Percentiles rank a stretch among this genome's conserved stretches.
These are phyloP conservation scores for Drosophila bocki DNA, from an alignment of 1,140 invertebrate genomes.

Conservation along the genomic window DNA sequence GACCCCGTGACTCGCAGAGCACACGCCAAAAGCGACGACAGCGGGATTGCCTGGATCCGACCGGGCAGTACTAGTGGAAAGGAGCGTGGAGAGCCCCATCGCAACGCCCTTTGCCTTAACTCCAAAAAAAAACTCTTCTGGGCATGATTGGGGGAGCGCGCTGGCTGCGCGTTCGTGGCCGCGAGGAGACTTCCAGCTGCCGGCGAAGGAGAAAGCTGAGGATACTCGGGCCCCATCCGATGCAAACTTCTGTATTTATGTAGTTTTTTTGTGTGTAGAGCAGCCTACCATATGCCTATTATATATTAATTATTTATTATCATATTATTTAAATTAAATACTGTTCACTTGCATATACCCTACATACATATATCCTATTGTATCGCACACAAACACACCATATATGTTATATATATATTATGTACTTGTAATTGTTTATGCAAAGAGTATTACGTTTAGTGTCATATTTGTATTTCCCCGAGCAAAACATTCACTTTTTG, in stretches of 20 bases:
- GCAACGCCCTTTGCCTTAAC: conserved; percentile 74
- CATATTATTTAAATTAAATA: conserved; percentile 71
- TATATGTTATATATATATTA: conserved; percentile 55
- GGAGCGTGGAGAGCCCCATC: conserved; percentile 1
- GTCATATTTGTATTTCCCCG: conserved; percentile 71
- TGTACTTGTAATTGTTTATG: conserved; percentile 57
- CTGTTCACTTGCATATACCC: conserved; percentile 63
- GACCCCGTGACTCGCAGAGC: conserved; percentile 64
- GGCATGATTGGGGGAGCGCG: conserved; percentile 77
- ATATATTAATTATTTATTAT: conserved; percentile 73
- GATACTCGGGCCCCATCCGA: conserved; percentile 17
- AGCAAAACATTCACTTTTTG: conserved; percentile 47
- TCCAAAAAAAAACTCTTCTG: conserved; percentile 36
- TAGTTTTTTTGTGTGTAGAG: conserved; percentile 57
- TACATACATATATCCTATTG: conserved; percentile 40
- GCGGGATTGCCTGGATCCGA: conserved; percentile 67
- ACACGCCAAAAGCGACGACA: conserved; percentile 68
- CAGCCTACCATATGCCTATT: conserved; percentile 53
- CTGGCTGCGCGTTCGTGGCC: conserved; percentile 82
- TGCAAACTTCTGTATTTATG: conserved; percentile 68
- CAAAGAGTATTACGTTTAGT: conserved; percentile 84
- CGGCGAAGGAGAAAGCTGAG: conserved; percentile 78
- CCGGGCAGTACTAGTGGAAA: conserved; percentile 72
- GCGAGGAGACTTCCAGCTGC: conserved; percentile 85
- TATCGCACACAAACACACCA: conserved; percentile 33